Conservation (phyloP, 1,140 invertebrate species). For the Popillia japonica region DNA sequence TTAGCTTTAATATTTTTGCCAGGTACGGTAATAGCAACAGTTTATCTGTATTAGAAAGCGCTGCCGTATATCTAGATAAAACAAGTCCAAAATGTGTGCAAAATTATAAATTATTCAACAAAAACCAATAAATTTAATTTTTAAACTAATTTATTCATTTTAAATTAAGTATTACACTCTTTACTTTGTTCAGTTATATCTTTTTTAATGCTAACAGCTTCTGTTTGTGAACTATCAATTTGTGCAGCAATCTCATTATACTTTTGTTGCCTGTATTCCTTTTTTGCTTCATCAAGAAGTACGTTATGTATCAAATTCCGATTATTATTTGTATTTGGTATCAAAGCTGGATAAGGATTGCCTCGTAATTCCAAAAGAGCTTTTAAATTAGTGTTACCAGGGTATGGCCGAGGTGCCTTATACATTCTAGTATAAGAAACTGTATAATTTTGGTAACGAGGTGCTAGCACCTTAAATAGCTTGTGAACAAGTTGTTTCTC, state of each 20-base stretch:
- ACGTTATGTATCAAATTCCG: slow-evolving; percentile 75
- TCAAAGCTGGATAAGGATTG: slow-evolving; percentile 71
- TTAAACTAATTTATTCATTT: neutral
- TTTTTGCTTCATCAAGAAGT: slow-evolving; percentile 75
- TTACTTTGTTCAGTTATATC: slow-evolving; percentile 17
- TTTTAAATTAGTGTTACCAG: slow-evolving; percentile 62
- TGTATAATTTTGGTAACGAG: slow-evolving; percentile 77
- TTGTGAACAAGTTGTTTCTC: slow-evolving; percentile 93
- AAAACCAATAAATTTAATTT: neutral
- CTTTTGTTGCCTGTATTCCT: slow-evolving; percentile 65
- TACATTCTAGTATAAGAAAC: slow-evolving; percentile 78
- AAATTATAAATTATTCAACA: too few relatives aligned
- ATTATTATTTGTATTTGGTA: slow-evolving; percentile 65
- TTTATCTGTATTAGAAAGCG: too few relatives aligned
- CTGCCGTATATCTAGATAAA: too few relatives aligned
- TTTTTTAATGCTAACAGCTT: neutral
- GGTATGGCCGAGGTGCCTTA: slow-evolving; percentile 71
- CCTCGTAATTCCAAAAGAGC: slow-evolving; percentile 83
- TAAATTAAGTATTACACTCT: neutral
- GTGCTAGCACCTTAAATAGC: slow-evolving; percentile 91
- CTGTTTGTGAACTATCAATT: slow-evolving; percentile 48
- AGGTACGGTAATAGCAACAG: too few relatives aligned
- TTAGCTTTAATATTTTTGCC: too few relatives aligned
- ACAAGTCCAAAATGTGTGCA: too few relatives aligned
- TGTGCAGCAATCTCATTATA: slow-evolving; percentile 58